These are phyloP conservation scores for Perognathus longimembris DNA, from an alignment of 2,113 vertebrate genomes.

Conservation along the genomic window DNA sequence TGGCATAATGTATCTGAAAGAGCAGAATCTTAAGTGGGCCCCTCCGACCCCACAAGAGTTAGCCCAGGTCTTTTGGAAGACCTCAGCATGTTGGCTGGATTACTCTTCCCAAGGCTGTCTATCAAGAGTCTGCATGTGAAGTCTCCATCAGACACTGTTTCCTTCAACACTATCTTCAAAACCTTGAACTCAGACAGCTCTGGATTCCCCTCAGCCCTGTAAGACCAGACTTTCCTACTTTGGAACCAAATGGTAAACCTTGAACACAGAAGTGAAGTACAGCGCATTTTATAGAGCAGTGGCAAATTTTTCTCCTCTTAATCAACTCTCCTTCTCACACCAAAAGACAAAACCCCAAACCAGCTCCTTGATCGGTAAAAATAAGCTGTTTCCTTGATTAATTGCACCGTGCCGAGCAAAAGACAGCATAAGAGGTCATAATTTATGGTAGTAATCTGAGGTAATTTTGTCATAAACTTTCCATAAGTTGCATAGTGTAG, in stretches of 20 bases:
- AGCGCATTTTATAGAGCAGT: not conserved
- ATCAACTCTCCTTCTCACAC: conserved; percentile 61
- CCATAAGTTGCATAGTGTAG: conserved; percentile 69
- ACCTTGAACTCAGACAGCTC: conserved; percentile 3
- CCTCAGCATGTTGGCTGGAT: not conserved
- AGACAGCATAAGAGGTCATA: conserved; percentile 74
- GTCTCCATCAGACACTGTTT: not conserved
- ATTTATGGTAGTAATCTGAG: conserved; percentile 79
- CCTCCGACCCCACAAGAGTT: not conserved
- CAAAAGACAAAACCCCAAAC: conserved; percentile 70
- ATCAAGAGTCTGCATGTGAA: not conserved
- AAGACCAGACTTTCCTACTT: not conserved
- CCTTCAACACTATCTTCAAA: conserved; percentile 32
- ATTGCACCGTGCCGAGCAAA: conserved; percentile 71
- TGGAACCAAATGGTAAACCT: not conserved
- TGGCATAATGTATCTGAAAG: conserved; percentile 44
- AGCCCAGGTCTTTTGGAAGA: not conserved
- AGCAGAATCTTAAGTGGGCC: not conserved
- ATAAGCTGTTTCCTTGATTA: conserved; percentile 81
- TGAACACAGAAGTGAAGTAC: conserved; percentile 18
- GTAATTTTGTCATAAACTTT: conserved; percentile 79
- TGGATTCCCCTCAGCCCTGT: not conserved
- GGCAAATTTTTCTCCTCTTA: conserved; percentile 29
- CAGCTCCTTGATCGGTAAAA: conserved; percentile 76
- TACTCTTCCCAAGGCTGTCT: not conserved